A percentile compares a stretch with the other conserved stretches of the same genome.
These are phyloP conservation scores for Leptopilina clavipes DNA, from an alignment of 1,140 invertebrate species.

Conservation along the genomic window DNA sequence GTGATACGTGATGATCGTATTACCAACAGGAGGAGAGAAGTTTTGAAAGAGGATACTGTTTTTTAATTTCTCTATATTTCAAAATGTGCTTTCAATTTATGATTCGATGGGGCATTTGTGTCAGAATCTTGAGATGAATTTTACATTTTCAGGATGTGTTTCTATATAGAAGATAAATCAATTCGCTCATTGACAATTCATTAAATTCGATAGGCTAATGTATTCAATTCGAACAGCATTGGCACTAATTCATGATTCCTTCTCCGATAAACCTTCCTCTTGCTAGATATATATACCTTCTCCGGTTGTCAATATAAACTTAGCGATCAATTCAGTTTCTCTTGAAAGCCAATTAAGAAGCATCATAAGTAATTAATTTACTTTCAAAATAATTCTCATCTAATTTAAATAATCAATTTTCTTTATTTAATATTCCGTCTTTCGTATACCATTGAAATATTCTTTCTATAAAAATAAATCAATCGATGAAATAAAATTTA, in stretches of 20 bases:
- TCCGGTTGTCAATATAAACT: conserved; percentile 11
- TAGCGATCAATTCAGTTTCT: conserved; percentile 1
- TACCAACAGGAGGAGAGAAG: not conserved
- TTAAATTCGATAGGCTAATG: conserved; percentile 42
- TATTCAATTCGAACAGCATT: conserved; percentile 40
- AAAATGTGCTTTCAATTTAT: conserved; percentile 5
- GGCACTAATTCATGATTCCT: conserved; percentile 52
- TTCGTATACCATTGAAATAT: no score
- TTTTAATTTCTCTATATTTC: not conserved
- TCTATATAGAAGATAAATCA: conserved; percentile 43
- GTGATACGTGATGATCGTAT: not conserved
- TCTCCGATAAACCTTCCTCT: conserved; percentile 44
- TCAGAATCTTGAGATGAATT: not conserved
- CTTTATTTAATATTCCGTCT: not conserved
- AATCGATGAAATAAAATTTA: no score
- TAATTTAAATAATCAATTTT: not conserved
- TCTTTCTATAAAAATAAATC: no score
- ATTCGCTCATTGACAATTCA: conserved; percentile 48
- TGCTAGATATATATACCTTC: not conserved
- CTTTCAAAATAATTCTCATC: not conserved
- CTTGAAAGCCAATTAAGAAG: not conserved
- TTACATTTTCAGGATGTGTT: not conserved
- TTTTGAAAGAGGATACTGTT: not conserved
- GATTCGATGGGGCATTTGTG: not conserved
- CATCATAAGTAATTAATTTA: conserved; percentile 9